phyloP scores from a whole-genome alignment of 2,113 vertebrate genomes.

The Centropus bengalensis region DNA sequence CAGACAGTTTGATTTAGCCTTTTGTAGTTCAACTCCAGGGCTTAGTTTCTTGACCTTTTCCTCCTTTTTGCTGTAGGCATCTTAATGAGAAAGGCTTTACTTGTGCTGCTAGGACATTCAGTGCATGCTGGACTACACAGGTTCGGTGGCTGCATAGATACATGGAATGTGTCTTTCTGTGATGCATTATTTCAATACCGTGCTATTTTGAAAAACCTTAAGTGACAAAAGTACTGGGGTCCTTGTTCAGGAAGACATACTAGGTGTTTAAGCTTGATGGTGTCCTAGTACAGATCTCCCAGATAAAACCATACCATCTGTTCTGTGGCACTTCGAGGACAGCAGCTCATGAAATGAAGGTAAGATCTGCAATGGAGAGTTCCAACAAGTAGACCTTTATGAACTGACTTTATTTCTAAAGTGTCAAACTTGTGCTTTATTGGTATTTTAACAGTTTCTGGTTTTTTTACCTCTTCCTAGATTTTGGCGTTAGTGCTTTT shows the following conservation, averaged over 20 bases:
- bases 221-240: neutral
- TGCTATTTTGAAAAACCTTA: neutral
- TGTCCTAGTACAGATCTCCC: neutral
- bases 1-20: neutral
- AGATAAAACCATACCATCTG: neutral
- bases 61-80: neutral
- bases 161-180: neutral
- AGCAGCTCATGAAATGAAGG: neutral
- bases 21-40: neutral
- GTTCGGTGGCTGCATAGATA: neutral
- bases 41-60: neutral
- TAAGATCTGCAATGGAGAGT: neutral
- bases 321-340: neutral
- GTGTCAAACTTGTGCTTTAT: neutral
- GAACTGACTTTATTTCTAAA: neutral
- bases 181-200: neutral
- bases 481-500: slow-evolving; percentile 98
- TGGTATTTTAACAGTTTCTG: neutral
- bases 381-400: neutral
- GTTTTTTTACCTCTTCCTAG: slow-evolving; percentile 68
- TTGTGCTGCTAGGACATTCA: neutral
- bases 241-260: neutral
- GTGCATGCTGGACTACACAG: neutral
- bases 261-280: neutral
- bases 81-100: neutral